phyloP scores from a whole-genome alignment of 2,888 invertebrate genomes.

The Horisme vitalbata region DNA sequence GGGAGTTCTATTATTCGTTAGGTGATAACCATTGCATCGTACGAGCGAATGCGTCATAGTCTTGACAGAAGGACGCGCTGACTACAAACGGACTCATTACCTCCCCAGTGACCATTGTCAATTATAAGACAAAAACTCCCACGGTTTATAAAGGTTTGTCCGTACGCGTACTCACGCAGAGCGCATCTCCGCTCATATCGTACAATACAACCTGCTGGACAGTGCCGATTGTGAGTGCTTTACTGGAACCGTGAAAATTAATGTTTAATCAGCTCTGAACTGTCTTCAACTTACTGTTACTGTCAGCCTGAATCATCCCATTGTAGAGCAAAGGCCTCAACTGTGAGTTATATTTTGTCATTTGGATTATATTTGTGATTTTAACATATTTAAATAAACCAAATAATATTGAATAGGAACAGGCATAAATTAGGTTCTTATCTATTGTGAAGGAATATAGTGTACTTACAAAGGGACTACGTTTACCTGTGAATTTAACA shows the following conservation, averaged over 20 bases:
- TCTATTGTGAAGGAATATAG: no score
- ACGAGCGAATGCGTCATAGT: slow-evolving; percentile 65
- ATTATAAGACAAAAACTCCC: slow-evolving; percentile 79
- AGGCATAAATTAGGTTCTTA: no score
- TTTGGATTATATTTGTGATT: no score
- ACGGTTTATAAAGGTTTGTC: slow-evolving; percentile 78
- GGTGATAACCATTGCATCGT: slow-evolving; percentile 62
- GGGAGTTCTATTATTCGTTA: slow-evolving; percentile 49
- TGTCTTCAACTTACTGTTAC: slow-evolving; percentile 5
- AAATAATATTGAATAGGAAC: no score
- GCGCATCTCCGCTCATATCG: slow-evolving; percentile 67
- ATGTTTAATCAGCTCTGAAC: slow-evolving; percentile 4
- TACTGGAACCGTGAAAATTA: slow-evolving; percentile 34
- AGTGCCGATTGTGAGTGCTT: slow-evolving; percentile 48
- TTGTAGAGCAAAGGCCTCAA: no score
- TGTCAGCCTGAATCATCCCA: no score
- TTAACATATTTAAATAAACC: no score
- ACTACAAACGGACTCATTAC: slow-evolving; percentile 79
- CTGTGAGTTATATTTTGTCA: no score
- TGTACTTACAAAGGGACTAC: no score
- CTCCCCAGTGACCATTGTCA: slow-evolving; percentile 76
- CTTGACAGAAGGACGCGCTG: slow-evolving; percentile 73
- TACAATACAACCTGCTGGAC: slow-evolving; percentile 35
- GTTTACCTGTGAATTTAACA: no score
- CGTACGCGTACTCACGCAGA: slow-evolving; percentile 67